phyloP scores from a whole-genome alignment of 2,888 invertebrate genomes.

The Sinotaia quadrata region DNA sequence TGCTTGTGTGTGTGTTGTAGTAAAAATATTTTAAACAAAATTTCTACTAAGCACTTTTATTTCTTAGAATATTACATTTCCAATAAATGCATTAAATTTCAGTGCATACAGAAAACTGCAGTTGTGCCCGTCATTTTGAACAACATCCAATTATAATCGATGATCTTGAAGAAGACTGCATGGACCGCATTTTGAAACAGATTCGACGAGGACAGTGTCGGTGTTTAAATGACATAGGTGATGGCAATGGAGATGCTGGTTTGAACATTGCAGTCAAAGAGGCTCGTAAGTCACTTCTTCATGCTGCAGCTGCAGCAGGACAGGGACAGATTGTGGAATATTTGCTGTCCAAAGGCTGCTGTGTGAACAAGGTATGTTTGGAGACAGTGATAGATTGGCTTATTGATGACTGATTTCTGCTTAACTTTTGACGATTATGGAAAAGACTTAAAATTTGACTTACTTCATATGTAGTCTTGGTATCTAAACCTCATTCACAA shows the following conservation, averaged over 20 bases:
- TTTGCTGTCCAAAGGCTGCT: conserved; percentile 35
- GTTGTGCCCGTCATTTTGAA: conserved; percentile 43
- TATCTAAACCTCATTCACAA: no score
- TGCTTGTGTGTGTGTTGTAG: background rate
- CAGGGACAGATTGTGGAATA: conserved; percentile 30
- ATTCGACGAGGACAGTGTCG: conserved; percentile 30
- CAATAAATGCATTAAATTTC: background rate
- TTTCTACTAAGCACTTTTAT: no score
- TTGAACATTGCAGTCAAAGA: background rate
- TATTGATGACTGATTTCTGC: no score
- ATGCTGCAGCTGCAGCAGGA: conserved; percentile 42
- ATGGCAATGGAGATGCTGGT: background rate
- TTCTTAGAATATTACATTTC: no score
- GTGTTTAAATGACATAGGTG: conserved; percentile 26
- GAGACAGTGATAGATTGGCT: no score
- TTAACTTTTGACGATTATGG: no score
- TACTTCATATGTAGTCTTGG: no score
- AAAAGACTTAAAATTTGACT: no score
- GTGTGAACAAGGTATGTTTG: conserved; percentile 33
- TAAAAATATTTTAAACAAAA: no score
- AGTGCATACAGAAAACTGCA: conserved; percentile 40
- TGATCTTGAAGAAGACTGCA: conserved; percentile 29
- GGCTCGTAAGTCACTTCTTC: conserved; percentile 37
- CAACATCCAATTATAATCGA: conserved; percentile 38
- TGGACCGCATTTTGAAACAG: conserved; percentile 25